These are phyloP conservation scores for Thalassaphorura encarpata DNA, from an alignment of 1,140 invertebrate species.

Conservation along the genomic window DNA sequence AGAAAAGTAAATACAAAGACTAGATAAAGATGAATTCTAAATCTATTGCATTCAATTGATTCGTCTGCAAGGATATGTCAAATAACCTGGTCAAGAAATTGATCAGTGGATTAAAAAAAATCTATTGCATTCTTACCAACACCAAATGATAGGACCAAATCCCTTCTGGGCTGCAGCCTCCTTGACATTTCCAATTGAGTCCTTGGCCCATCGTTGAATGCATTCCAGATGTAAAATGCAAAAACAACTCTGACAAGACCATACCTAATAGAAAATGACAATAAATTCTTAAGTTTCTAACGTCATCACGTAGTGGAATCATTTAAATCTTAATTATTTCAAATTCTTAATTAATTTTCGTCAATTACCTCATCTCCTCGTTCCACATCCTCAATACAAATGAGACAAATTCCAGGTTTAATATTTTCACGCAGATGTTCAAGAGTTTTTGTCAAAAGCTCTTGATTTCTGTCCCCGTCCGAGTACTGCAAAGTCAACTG, in stretches of 20 bases:
- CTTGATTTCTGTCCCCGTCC: too few species aligned
- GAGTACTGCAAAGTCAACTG: too few species aligned
- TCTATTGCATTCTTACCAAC: constrained; percentile 44
- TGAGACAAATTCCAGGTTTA: constrained; percentile 63
- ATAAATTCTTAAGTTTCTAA: constrained; percentile 2
- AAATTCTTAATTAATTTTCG: constrained; percentile 33
- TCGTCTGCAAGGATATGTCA: too few species aligned
- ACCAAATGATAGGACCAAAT: constrained; percentile 39
- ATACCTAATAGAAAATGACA: constrained; percentile 46
- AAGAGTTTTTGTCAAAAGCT: constrained; percentile 5
- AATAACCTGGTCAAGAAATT: too few species aligned
- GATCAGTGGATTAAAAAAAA: too few species aligned
- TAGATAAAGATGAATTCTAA: too few species aligned
- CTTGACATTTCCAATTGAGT: constrained; percentile 63
- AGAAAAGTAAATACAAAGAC: too few species aligned
- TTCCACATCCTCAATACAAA: constrained; percentile 83
- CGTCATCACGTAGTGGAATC: too few species aligned
- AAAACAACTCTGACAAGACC: constrained; percentile 70
- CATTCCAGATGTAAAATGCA: constrained; percentile 78
- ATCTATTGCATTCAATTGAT: too few species aligned
- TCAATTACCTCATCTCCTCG: constrained; percentile 59
- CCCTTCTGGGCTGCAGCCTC: constrained; percentile 43
- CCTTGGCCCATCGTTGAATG: constrained; percentile 85
- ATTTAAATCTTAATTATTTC: constrained; percentile 23
- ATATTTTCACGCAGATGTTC: constrained; percentile 24